Base-by-base conservation (phyloP, 1,140 invertebrate genomes). In the Homalodisca vitripennis region DNA sequence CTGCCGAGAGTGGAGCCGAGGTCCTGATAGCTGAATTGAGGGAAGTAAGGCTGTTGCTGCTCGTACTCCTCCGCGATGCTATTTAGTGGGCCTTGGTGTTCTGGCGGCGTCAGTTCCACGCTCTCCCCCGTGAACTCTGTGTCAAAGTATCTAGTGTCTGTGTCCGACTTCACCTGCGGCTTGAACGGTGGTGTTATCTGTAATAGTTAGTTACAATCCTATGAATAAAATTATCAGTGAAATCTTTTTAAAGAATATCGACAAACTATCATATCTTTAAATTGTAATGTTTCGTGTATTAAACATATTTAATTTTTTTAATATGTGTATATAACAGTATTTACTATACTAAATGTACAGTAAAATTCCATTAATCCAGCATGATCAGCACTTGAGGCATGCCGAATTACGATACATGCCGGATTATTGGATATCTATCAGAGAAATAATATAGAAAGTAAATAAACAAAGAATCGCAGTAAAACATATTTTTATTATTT, bases 71-170 rank as follows among this genome's bases (percentile, higher is more conserved):
- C 89, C 3, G 82, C 83, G 69, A 92, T 90, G 34, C 87, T 86
- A 73, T 86, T 86, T 24, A 84, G 83, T 48, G 82, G 82, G 26
- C 77, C 79, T 46, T 84, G 84, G 69, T 85, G 83, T 77, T 95
- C 93, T 30, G 96, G 97, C 47, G 97, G 97, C 68, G 97, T 98
- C 57, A 99, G 81, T 82, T 97, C 92, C 12, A 98, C 96, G 75
- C 91, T 91, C 81, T 98, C 96, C 65, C 95, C 94, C n/a, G 97
- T 99, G 82, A 99, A 99, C 83, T 98, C 95, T 69, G 92, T 90
- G 82, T 99, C 97, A 83, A 99, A 99, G 83, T 98, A 97, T 74
- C 95, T 87, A 30, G 97, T 99, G 82, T 99, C 97, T 32, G 92
- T 98, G 76, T 98, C 97, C 20, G 92, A 95, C 57, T 89, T 92